Conservation (phyloP, 2,888 invertebrate genomes). For the Drosophila colorata region DNA sequence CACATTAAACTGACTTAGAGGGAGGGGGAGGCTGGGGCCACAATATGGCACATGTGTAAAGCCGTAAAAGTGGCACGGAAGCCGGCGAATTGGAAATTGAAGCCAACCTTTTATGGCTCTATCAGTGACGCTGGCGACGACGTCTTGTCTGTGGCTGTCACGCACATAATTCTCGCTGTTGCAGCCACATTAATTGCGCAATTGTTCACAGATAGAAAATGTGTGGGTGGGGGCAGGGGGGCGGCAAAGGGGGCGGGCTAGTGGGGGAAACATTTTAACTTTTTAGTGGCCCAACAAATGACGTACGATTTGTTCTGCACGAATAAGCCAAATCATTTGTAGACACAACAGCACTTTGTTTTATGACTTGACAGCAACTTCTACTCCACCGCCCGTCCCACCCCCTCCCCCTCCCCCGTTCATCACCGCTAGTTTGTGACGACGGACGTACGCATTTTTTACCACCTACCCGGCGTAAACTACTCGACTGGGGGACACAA, state of each 20-base stretch:
- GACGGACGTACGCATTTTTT: slow-evolving; percentile 57
- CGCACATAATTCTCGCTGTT: slow-evolving; percentile 69
- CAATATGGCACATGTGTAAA: slow-evolving; percentile 68
- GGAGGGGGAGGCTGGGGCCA: not conserved
- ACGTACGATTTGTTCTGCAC: slow-evolving; percentile 80
- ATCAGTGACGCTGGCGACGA: slow-evolving; percentile 57
- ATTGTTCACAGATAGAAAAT: slow-evolving; percentile 53
- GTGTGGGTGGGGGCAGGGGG: not conserved
- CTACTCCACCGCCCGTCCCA: slow-evolving; percentile 12
- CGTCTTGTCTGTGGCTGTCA: slow-evolving; percentile 67
- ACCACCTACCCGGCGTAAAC: slow-evolving; percentile 47
- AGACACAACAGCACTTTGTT: slow-evolving; percentile 75
- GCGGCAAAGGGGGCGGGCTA: not conserved
- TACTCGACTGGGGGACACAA: slow-evolving; percentile 21
- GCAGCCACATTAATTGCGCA: slow-evolving; percentile 76
- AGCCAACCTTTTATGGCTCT: slow-evolving; percentile 72
- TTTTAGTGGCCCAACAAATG: slow-evolving; percentile 77
- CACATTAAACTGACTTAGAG: slow-evolving; percentile 56
- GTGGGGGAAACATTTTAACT: slow-evolving; percentile 47
- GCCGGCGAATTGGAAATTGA: slow-evolving; percentile 64
- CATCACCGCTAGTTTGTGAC: slow-evolving; percentile 11
- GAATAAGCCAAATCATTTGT: slow-evolving; percentile 80
- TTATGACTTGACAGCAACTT: slow-evolving; percentile 71
- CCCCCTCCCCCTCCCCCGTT: too few relatives aligned
- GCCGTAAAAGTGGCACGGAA: slow-evolving; percentile 68